Base-by-base conservation (phyloP, 2,113 vertebrate genomes). In the Pseudonaja textilis region DNA sequence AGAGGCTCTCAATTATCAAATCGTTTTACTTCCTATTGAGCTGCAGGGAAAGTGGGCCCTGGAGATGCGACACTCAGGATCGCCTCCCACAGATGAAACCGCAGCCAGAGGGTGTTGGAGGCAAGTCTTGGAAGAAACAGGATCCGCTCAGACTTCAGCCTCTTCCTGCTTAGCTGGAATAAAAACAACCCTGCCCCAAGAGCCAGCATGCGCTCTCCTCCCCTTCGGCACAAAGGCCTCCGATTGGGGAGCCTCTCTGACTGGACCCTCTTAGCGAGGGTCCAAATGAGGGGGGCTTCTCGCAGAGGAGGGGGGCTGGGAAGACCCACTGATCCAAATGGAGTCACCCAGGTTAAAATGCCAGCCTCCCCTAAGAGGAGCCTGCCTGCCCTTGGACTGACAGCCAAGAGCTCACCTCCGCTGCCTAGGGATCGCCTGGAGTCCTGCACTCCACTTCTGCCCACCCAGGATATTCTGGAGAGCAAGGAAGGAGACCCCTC, bases 11-110 rank as follows among this genome's bases (percentile, higher is more conserved):
- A 20, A 87, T 42, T 91, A 85, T 74, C 42, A 26, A n/a, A 87
- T 74, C 89, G 25, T 94, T 95, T 90, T 23, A 88, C 34, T 92
- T 94, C 85, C 81, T 56, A 88, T 89, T 94, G 29, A 74, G 42
- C 57, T 52, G 54, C 88, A 57, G 89, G 42, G 26, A 89, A 87
- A 25, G 56, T 16, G 34, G 88, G 57, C 42, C 85, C 47, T 26
- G 64, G 23, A 88, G n/a, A 87, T 85, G 90, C 74, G 34, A 87
- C 2, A 74, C 42, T 88, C 89, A 85, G 55, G 34, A 89, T 25
- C 45, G 69, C 39, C 20, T 22, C n/a, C 90, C 59, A 88, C 34
- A 52, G 57, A 86, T 87, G 69, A 90, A 11, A 86, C 0, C 23
- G 9, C 0, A 9, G 5, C 61, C 89, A 54, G 45, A 9, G 20